Evolutionary conservation across 2,113 vertebrate genomes (phyloP).

Genomic region (Oenanthe oenanthe): DNA sequence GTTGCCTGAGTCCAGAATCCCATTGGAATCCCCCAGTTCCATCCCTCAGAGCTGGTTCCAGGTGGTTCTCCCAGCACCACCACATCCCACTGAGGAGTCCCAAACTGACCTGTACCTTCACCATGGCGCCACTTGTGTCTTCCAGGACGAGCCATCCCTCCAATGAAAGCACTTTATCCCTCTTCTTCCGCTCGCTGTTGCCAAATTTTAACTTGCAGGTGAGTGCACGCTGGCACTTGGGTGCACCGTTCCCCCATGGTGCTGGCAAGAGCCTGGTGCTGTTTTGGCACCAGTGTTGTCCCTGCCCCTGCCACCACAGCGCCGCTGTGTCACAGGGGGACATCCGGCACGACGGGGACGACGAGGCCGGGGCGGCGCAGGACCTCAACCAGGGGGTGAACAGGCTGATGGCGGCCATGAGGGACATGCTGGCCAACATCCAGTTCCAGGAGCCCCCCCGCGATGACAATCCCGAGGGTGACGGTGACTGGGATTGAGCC

Average conservation of each 20-base stretch:
- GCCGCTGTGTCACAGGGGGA: conserved; percentile 74
- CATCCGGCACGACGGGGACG: conserved; percentile 77
- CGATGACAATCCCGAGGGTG: conserved; percentile 76
- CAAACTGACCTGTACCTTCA: background rate
- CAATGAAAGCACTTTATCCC: conserved; percentile 89
- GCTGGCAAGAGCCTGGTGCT: background rate
- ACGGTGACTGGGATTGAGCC: conserved; percentile 90
- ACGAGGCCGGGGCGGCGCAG: conserved; percentile 85
- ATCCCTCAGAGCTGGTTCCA: fast-evolving
- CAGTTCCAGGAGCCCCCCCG: conserved; percentile 87
- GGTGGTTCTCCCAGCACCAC: background rate
- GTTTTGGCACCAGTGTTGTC: background rate
- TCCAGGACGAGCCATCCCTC: conserved; percentile 69
- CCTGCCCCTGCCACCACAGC: background rate
- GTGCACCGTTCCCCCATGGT: fast-evolving
- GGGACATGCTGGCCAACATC: conserved; percentile 98
- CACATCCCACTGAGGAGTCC: background rate
- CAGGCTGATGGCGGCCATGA: conserved; percentile 93
- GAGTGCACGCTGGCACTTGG: background rate
- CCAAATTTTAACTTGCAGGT: conserved; percentile 96
- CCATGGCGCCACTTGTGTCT: background rate
- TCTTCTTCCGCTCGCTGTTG: conserved; percentile 94
- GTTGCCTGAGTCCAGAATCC: background rate
- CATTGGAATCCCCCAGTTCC: background rate
- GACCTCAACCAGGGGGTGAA: conserved; percentile 94